A percentile compares a stretch with the other conserved stretches of the same genome.
Evolutionary conservation across 2,888 invertebrate genomes (phyloP).

Genomic region (Dolichopus griseipennis): DNA sequence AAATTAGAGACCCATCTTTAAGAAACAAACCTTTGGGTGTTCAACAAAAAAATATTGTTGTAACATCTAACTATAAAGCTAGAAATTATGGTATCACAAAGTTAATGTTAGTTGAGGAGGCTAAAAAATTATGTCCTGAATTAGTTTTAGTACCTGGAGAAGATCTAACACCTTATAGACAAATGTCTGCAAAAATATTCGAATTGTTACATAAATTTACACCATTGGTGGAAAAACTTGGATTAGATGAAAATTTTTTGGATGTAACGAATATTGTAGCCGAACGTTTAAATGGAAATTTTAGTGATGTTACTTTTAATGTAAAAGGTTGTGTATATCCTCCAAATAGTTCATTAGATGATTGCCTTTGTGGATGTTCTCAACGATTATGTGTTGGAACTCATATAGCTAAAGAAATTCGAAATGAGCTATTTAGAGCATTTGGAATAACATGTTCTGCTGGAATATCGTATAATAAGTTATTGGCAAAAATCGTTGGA

Average conservation of each 20-base stretch:
- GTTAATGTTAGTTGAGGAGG: constrained; percentile 69
- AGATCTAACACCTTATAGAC: constrained; percentile 70
- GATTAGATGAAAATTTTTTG: constrained; percentile 77
- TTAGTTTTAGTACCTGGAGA: constrained; percentile 72
- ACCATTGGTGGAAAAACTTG: constrained; percentile 66
- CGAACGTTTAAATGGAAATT: constrained; percentile 24
- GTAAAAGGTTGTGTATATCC: constrained; percentile 50
- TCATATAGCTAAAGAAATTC: constrained; percentile 66
- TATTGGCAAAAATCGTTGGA: constrained; percentile 70
- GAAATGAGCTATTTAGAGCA: constrained; percentile 55
- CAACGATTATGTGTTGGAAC: constrained; percentile 60
- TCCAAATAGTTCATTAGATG: constrained; percentile 48
- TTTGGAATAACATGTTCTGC: constrained; percentile 71
- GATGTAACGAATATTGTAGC: constrained; percentile 59
- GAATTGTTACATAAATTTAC: constrained; percentile 62
- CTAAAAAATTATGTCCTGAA: constrained; percentile 61
- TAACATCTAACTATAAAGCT: constrained; percentile 77
- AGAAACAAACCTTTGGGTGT: constrained; percentile 63
- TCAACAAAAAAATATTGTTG: constrained; percentile 74
- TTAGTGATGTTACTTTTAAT: constrained; percentile 20
- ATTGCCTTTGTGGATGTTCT: constrained; percentile 68
- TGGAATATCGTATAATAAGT: constrained; percentile 75
- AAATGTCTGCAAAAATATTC: constrained; percentile 68
- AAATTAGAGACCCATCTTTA: constrained; percentile 60
- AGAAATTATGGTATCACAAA: constrained; percentile 66